Evolutionary conservation across 1,140 invertebrate genomes (phyloP).

Genomic region (Lordiphosa stackelbergi): DNA sequence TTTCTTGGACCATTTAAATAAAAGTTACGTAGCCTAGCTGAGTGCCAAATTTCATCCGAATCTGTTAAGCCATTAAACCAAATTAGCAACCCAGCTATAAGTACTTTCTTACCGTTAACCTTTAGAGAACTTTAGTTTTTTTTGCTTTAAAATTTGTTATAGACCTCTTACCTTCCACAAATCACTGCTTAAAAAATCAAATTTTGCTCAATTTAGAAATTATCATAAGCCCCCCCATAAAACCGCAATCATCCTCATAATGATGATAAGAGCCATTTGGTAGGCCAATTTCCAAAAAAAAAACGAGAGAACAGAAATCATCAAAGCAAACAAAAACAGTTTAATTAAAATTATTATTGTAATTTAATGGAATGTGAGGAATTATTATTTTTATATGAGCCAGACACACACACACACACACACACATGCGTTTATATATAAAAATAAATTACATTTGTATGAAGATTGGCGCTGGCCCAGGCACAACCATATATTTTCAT

Average conservation of each 20-base stretch:
- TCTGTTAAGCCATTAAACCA: too few relatives aligned
- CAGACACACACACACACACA: slow-evolving; percentile 37
- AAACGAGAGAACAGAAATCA: slow-evolving; percentile 42
- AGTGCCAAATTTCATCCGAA: too few relatives aligned
- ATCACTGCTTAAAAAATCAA: too few relatives aligned
- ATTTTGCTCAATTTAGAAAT: slow-evolving; percentile 4
- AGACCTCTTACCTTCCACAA: too few relatives aligned
- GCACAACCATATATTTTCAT: slow-evolving; percentile 75
- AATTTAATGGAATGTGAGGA: slow-evolving; percentile 74
- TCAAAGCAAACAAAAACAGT: slow-evolving; percentile 66
- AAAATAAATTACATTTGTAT: slow-evolving; percentile 74
- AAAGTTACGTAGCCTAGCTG: too few relatives aligned
- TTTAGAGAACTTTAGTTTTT: too few relatives aligned
- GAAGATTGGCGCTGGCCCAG: slow-evolving; percentile 66
- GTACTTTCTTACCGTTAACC: too few relatives aligned
- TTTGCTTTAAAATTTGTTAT: too few relatives aligned
- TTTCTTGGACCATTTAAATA: too few relatives aligned
- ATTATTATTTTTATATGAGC: slow-evolving; percentile 66
- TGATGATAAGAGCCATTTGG: slow-evolving; percentile 31
- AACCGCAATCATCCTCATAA: too few relatives aligned
- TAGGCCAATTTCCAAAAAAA: slow-evolving; percentile 4
- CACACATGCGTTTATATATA: slow-evolving; percentile 34
- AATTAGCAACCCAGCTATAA: too few relatives aligned
- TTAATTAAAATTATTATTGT: slow-evolving; percentile 76
- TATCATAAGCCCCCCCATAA: slow-evolving; percentile 23